Conservation (phyloP, 1,140 invertebrate genomes). For the Aphidius ervi region DNA sequence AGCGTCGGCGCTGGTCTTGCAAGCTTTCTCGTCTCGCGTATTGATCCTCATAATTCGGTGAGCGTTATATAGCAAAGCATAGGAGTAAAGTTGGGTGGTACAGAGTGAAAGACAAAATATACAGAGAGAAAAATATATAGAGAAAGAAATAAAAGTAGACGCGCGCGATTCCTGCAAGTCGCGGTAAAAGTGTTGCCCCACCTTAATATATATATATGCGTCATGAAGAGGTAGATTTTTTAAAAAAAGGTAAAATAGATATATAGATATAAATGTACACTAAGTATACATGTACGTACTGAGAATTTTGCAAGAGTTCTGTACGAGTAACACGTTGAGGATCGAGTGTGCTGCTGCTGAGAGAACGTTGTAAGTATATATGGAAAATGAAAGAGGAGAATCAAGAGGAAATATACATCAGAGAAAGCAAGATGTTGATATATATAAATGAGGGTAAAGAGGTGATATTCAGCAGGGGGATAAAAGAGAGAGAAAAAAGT, state of each 20-base stretch:
- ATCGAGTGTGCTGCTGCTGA: too few species aligned
- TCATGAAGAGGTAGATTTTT: slow-evolving; percentile 44
- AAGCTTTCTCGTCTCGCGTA: slow-evolving; percentile 45
- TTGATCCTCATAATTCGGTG: slow-evolving; percentile 54
- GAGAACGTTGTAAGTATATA: too few species aligned
- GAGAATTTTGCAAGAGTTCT: too few species aligned
- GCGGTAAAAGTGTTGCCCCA: slow-evolving; percentile 28
- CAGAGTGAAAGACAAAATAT: slow-evolving; percentile 32
- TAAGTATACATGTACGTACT: too few species aligned
- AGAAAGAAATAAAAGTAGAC: background rate
- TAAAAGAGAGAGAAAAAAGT: background rate
- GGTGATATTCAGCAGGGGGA: background rate
- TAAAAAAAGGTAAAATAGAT: slow-evolving; percentile 29
- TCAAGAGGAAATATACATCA: background rate
- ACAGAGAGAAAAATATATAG: slow-evolving; percentile 21
- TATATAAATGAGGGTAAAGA: background rate
- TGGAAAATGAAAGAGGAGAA: too few species aligned
- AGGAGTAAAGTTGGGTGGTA: slow-evolving; percentile 31
- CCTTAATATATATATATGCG: slow-evolving; percentile 28
- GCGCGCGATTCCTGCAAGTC: too few species aligned
- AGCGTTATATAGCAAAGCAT: slow-evolving; percentile 23
- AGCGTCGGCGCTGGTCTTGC: slow-evolving; percentile 48
- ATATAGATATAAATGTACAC: too few species aligned
- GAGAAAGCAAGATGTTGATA: background rate
- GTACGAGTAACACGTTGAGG: too few species aligned